Evolutionary conservation across 2,888 invertebrate species (phyloP).

Genomic region (Euzophera pinguis): DNA sequence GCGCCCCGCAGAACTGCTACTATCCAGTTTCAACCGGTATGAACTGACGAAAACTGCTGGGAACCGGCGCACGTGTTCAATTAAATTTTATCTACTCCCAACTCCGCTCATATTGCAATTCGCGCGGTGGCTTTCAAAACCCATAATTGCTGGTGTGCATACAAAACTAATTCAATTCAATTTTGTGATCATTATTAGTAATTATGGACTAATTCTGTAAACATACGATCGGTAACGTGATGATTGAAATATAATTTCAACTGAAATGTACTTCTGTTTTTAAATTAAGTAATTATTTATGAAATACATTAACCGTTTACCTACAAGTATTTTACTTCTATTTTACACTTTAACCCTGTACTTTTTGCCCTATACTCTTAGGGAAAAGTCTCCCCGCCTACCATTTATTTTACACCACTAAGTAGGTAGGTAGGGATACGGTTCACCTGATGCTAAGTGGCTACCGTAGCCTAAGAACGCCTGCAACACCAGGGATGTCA

Average conservation of each 20-base stretch:
- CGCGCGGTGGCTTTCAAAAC: constrained; percentile 20
- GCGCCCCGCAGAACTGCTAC: constrained; percentile 12
- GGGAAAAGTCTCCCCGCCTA: too few species aligned
- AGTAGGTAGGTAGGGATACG: too few species aligned
- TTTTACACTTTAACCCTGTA: too few species aligned
- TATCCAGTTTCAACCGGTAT: constrained; percentile 8
- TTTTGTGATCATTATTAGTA: constrained; percentile 20
- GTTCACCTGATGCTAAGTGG: too few species aligned
- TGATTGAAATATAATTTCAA: not conserved
- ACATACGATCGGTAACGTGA: not conserved
- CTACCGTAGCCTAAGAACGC: too few species aligned
- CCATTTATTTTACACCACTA: too few species aligned
- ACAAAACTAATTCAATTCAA: constrained; percentile 22
- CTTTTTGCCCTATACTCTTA: too few species aligned
- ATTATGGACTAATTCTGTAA: not conserved
- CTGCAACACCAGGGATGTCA: too few species aligned
- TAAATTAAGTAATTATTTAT: too few species aligned
- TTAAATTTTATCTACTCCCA: constrained; percentile 46
- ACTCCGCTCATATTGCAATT: constrained; percentile 30
- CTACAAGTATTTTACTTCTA: too few species aligned
- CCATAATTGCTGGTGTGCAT: constrained; percentile 21
- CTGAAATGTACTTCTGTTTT: too few species aligned
- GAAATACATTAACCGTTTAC: too few species aligned
- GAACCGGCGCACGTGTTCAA: constrained; percentile 54
- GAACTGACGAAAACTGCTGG: constrained; percentile 29